Conservation (phyloP, 2,113 vertebrate species). For the sheep (Ovis aries) region ARS-UI_Ramb_v3.0 NC_056061.1:51080501-51081000, state of each 20-base stretch:
- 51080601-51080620: neutral
- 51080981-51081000: slow-evolving; percentile 3
- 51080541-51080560: neutral
- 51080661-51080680: neutral
- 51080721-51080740: neutral
- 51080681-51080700: neutral
- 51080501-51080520: neutral
- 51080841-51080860: neutral
- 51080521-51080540: neutral
- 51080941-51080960: neutral
- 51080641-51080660: neutral
- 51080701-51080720: neutral
- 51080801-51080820: neutral
- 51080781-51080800: neutral
- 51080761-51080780: neutral
- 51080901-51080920: neutral
- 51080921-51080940: neutral
- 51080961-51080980: neutral
- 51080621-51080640: neutral
- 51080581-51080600: neutral
- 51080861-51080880: neutral
- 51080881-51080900: neutral
- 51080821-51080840: neutral
- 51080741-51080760: neutral
- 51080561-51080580: neutral